These are phyloP conservation scores for Menidia beryllina DNA, from an alignment of 2,113 vertebrate species.

Conservation along the genomic window DNA sequence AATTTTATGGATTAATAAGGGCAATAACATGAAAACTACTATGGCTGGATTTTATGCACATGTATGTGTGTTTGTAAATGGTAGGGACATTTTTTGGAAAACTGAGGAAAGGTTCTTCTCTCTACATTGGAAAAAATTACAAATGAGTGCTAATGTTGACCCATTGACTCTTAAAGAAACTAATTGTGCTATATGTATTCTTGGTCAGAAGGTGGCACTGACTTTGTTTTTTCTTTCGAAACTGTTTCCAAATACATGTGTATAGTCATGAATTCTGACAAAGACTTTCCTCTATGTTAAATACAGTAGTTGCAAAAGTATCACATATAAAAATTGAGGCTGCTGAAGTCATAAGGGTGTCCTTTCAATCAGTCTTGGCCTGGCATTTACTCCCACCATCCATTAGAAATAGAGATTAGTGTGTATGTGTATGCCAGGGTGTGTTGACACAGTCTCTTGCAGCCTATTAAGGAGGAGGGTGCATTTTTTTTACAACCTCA, in stretches of 20 bases:
- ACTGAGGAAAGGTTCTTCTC: no score
- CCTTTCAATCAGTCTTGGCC: constrained; percentile 67
- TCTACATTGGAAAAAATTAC: no score
- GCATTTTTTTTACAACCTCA: constrained; percentile 47
- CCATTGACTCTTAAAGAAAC: background rate
- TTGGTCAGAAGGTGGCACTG: constrained; percentile 20
- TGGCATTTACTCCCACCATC: constrained; percentile 30
- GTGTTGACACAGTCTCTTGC: constrained; percentile 72
- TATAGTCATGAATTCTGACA: no score
- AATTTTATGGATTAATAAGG: no score
- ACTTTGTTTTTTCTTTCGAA: background rate
- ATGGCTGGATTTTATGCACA: no score
- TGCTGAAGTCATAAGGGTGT: constrained; percentile 59
- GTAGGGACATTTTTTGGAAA: no score
- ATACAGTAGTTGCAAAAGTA: background rate
- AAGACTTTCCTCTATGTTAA: no score
- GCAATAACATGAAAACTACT: no score
- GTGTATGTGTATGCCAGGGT: constrained; percentile 31
- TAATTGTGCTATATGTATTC: background rate
- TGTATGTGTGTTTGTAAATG: no score
- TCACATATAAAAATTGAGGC: constrained; percentile 1
- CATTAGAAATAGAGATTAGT: constrained; percentile 2
- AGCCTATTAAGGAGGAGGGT: constrained; percentile 62
- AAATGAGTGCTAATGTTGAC: background rate
- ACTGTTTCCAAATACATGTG: background rate